Evolutionary conservation across 23 tunicate genomes (phyloP), one percentile per base, ranked within the genome.

Genomic region (Ascidia mentula): DNA sequence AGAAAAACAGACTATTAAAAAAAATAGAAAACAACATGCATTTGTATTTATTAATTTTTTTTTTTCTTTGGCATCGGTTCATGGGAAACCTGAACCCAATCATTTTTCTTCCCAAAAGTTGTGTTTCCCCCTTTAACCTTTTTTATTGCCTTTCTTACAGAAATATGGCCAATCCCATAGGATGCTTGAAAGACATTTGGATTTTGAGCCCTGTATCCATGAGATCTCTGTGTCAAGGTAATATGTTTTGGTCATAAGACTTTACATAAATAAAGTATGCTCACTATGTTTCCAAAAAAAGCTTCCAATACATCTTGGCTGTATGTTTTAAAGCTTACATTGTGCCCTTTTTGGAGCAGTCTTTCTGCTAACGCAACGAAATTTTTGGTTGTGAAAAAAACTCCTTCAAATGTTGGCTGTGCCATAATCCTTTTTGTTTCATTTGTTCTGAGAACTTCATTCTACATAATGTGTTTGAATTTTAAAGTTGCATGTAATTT

Each of bases 221-320:
- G 74, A 18, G 31, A 24, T 46, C 39, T 32, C 61, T 46, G 6
- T 20, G 12, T 40, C 53, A 40, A 39, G 1, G 32, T 6, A 37
- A 26, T 31, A 18, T 34, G 31, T 28, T 9, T 36, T 34, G 8
- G 24, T 7, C 6, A 31, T 18, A 31, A 78, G 31, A 7, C 1
- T 46, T 36, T 8, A 78, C 40, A 1, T 45, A 31, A 40, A 6
- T 37, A 37, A 36, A 4, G 7, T 17, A 32, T 6, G 31, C 84
- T 28, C 69, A 80, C 84, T 45, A 80, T 32, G 72, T 80, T 80
- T 32, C 84, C 84, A 80, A 80, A 80, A 39, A 78, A 80, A 37
- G 84, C 84, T 46, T 80, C 84, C n/a, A 80, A n/a, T 34, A 80
- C 84, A 80, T 80, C 84, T 38, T 80, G 84, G 9, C 77, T 46